These are phyloP conservation scores for Nasonia vitripennis DNA, from an alignment of 1,140 invertebrate genomes.

Conservation along the genomic window DNA sequence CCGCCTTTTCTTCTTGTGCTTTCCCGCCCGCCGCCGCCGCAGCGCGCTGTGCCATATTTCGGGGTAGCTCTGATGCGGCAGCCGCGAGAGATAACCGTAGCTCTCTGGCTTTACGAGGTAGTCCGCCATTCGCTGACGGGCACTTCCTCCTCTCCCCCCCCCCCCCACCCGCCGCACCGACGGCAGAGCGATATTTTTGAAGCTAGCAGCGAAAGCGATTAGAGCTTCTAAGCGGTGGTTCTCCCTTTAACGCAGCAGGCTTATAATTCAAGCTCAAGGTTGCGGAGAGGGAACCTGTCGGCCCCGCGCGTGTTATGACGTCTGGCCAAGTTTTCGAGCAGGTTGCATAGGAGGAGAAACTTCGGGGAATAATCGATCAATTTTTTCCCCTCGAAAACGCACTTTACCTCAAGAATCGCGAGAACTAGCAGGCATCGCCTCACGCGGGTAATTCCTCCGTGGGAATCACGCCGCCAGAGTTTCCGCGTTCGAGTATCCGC, in stretches of 20 bases:
- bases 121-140: not conserved
- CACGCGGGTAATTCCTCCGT: slow-evolving; percentile 33
- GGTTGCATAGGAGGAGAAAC: not conserved
- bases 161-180: not conserved
- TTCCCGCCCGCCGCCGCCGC: not conserved
- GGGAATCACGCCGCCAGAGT: slow-evolving; percentile 9
- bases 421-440: slow-evolving; percentile 20
- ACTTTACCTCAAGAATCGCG: not conserved
- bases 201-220: slow-evolving; percentile 40
- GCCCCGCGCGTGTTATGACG: not conserved
- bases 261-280: slow-evolving; percentile 40
- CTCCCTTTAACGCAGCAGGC: slow-evolving; percentile 6
- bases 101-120: slow-evolving; percentile 24
- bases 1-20: slow-evolving; percentile 21
- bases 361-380: not conserved
- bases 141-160: not conserved
- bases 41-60: not conserved
- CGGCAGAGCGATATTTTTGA: not conserved
- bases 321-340: not conserved
- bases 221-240: slow-evolving; percentile 35
- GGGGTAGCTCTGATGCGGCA: slow-evolving; percentile 3
- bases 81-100: slow-evolving; percentile 18
- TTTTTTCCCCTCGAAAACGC: not conserved
- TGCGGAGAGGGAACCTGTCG: not conserved
- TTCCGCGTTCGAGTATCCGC: not conserved